phyloP scores from a whole-genome alignment of 2,888 invertebrate genomes.

The Pristionchus maxplancki region DNA sequence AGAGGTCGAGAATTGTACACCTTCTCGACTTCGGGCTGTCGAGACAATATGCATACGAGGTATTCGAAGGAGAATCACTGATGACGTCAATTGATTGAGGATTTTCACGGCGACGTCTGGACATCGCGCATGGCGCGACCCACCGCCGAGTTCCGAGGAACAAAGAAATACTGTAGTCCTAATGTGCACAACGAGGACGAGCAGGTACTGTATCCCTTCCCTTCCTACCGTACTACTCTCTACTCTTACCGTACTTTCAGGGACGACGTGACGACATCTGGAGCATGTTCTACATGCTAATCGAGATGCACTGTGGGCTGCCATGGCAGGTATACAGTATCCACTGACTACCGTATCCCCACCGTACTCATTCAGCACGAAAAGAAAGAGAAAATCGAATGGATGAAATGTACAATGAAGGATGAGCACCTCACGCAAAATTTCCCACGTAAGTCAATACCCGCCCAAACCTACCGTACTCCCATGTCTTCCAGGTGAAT shows the following conservation, averaged over 20 bases:
- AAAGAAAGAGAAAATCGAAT: slow-evolving; percentile 59
- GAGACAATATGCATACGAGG: slow-evolving; percentile 57
- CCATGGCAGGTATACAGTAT: slow-evolving; percentile 65
- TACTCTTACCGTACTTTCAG: neutral
- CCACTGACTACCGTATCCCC: neutral
- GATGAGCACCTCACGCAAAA: slow-evolving; percentile 62
- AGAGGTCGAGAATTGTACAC: slow-evolving; percentile 63
- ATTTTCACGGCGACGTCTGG: too few species aligned
- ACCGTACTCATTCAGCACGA: slow-evolving; percentile 36
- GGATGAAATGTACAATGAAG: slow-evolving; percentile 61
- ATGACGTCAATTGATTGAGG: too few species aligned
- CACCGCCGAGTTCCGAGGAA: slow-evolving; percentile 72
- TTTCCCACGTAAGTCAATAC: slow-evolving; percentile 58
- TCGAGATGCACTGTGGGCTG: slow-evolving; percentile 82
- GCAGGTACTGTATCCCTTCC: slow-evolving; percentile 57
- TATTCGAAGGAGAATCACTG: neutral
- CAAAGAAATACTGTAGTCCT: slow-evolving; percentile 70
- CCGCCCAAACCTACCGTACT: neutral
- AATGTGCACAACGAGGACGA: slow-evolving; percentile 67
- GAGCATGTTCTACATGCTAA: slow-evolving; percentile 61
- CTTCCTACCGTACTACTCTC: slow-evolving; percentile 12
- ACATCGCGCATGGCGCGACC: slow-evolving; percentile 68
- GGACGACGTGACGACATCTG: slow-evolving; percentile 55
- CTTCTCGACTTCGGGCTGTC: slow-evolving; percentile 71
- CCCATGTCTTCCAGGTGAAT: slow-evolving; percentile 16